phyloP scores from a whole-genome alignment of 2,113 vertebrate species.

The Oriolus oriolus region DNA sequence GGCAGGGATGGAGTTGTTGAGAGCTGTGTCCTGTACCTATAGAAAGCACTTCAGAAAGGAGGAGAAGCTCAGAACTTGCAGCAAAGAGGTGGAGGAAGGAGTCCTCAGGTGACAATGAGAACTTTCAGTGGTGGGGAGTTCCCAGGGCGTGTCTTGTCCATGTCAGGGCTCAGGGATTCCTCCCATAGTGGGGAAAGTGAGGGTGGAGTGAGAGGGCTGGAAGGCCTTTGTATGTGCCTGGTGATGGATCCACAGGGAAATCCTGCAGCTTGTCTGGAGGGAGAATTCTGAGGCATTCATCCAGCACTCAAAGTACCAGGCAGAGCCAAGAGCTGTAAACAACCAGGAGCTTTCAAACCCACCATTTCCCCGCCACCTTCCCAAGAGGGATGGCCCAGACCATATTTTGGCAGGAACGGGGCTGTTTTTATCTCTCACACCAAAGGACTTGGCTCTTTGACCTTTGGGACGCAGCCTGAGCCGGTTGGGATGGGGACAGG shows the following conservation, averaged over 20 bases:
- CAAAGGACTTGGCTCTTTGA: neutral
- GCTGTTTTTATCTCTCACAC: neutral
- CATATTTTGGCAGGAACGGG: neutral
- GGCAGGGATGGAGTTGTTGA: neutral
- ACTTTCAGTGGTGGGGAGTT: neutral
- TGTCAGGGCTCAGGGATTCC: neutral
- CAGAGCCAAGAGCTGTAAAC: neutral
- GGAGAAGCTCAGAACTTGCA: neutral
- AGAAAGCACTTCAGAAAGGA: neutral
- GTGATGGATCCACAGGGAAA: neutral
- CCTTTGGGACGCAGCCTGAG: neutral
- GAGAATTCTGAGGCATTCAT: neutral
- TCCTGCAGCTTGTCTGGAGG: neutral
- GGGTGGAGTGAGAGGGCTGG: neutral
- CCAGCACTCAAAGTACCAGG: neutral
- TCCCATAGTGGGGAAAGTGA: rapidly evolving
- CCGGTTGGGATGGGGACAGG: neutral
- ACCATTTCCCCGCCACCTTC: neutral
- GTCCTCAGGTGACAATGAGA: neutral
- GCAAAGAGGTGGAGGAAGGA: neutral
- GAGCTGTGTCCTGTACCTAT: neutral
- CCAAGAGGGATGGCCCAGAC: neutral
- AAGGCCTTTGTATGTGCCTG: neutral
- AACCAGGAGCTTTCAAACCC: neutral
- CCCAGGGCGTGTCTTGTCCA: neutral